These are phyloP conservation scores for Catagonus wagneri DNA, from an alignment of 2,113 vertebrate genomes.

Conservation along the genomic window DNA sequence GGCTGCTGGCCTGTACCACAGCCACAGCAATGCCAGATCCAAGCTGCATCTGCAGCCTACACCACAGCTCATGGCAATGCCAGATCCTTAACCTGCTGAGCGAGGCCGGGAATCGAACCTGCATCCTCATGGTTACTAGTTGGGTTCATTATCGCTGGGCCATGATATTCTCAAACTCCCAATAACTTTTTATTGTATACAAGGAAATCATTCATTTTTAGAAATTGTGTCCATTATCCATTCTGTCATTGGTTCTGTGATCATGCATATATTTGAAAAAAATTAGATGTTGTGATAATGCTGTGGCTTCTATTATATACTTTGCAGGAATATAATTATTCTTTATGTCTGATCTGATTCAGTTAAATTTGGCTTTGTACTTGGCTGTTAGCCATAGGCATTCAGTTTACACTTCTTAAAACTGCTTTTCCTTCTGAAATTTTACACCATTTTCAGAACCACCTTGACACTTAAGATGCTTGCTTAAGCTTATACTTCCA, in stretches of 20 bases:
- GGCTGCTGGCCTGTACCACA: no score
- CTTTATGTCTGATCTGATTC: not conserved
- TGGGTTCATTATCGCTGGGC: no score
- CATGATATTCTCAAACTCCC: no score
- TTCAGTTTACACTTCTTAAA: not conserved
- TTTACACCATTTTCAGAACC: not conserved
- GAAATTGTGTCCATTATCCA: not conserved
- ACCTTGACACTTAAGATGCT: not conserved
- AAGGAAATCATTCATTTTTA: not conserved
- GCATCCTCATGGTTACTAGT: no score
- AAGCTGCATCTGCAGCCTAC: no score
- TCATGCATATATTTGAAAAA: not conserved
- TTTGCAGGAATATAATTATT: not conserved
- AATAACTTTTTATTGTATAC: not conserved
- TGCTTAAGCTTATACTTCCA: not conserved
- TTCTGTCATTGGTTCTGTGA: not conserved
- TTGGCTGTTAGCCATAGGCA: not conserved
- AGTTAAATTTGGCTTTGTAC: not conserved
- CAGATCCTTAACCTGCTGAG: no score
- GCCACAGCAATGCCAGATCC: no score
- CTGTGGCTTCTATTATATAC: not conserved
- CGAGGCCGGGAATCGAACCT: no score
- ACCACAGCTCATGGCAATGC: no score
- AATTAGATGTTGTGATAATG: not conserved
- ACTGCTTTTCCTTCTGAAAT: not conserved